Evolutionary conservation across 1,140 invertebrate genomes (phyloP), one percentile per base, ranked within the genome.

Genomic region (Drosophila ananassae): DNA sequence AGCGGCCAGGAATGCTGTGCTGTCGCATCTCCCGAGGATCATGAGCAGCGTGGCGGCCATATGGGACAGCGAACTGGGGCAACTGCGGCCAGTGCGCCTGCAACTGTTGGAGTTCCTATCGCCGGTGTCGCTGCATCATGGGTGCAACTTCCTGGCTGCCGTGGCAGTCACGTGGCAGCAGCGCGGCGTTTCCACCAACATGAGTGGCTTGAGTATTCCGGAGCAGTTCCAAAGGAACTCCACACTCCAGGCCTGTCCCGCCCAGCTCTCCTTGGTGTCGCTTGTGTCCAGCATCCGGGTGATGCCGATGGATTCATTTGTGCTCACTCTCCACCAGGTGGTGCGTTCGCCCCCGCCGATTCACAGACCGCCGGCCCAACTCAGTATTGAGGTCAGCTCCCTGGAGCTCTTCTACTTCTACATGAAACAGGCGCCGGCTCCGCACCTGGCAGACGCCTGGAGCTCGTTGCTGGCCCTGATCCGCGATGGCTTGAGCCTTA

Each of bases 131-230:
- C 94, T 97, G 41, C 95, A 97, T 89, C 97, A 98, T 92, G 95
- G 96, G 30, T 93, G 94, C 10, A 96, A 96, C 89, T 97, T 98
- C 67, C 92, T 98, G 52, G 95, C 95, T 17, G 96, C 97, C 10
- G 94, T 98, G 66, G 96, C 96, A n/a, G 95, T 97, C 41, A 97
- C 97, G 34, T 98, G 97, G 97, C 95, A 97, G 89, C 97, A 98
- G 79, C 93, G 95, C 52, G 93, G 94, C 10, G 56, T 32, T 12
- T 57, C 48, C 32, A 37, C 34, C 12, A 66, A 46, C 61, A 47
- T 37, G 68, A 61, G 22, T 37, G 64, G 30, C 54, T 89, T 95
- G 63, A 66, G 63, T 32, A 90, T 91, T 13, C 5, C 72, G 1
- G 90, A 91, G 52, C 90, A 91, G 55, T 91, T 90, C 52, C 79